These are phyloP conservation scores for Balanococcus diminutus DNA, from an alignment of 2,888 invertebrate genomes.

Conservation along the genomic window DNA sequence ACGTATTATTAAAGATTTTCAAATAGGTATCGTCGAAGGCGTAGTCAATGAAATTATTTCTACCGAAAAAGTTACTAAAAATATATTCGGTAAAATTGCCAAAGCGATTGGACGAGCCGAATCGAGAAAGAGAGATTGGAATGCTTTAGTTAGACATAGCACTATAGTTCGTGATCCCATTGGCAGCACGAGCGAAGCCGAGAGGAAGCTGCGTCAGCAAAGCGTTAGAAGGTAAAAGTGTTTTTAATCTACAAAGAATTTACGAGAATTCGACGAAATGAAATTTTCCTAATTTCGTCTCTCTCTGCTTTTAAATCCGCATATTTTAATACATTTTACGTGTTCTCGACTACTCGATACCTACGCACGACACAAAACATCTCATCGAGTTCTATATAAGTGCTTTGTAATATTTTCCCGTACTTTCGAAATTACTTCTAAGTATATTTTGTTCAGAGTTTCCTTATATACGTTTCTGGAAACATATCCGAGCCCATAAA, in stretches of 20 bases:
- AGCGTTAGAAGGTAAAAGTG: conserved; percentile 41
- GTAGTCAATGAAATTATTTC: conserved; percentile 76
- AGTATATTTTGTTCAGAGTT: background rate
- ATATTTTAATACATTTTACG: conserved; percentile 12
- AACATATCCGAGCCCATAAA: no score
- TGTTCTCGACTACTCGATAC: no score
- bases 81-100: conserved; percentile 83
- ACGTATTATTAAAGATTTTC: conserved; percentile 85
- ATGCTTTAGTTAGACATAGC: conserved; percentile 77
- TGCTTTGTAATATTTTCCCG: background rate
- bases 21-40: conserved; percentile 85
- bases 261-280: background rate
- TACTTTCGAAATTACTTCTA: background rate
- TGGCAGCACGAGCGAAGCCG: conserved; percentile 74
- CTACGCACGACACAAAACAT: background rate
- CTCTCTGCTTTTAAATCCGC: background rate
- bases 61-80: conserved; percentile 72
- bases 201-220: conserved; percentile 59
- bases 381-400: background rate
- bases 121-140: conserved; percentile 78
- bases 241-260: conserved; percentile 13
- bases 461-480: background rate
- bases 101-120: conserved; percentile 76
- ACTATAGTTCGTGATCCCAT: conserved; percentile 77
- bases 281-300: background rate